Base-by-base conservation (phyloP, 2,888 invertebrate genomes). In the Lamproptera curius region DNA sequence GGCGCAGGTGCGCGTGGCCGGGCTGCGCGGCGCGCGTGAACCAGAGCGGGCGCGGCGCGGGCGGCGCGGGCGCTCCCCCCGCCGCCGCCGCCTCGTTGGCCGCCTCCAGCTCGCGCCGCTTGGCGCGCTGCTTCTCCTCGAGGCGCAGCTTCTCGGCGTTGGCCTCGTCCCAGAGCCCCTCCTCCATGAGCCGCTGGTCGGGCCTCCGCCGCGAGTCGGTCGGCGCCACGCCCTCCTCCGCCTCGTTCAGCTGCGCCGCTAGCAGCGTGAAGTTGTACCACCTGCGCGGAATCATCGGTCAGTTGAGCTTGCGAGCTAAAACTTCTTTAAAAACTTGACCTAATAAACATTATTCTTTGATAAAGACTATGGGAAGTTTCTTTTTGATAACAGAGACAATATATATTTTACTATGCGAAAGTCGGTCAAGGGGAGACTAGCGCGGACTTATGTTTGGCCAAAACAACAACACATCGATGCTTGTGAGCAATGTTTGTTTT, bases 111-210 rank as follows among this genome's bases (percentile, higher is more conserved):
- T 89, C 76, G 55, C 96, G 90, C 42, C 99, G 89, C 55, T 89
- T 91, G 5, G 91, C 88, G 56, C 99, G 90, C 86, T 99, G 99
- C 80, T 98, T 98, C 78, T 99, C 99, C 81, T 99, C 99, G 16
- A 99, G 89, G 1, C 92, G 88, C 61, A 85, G 66, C 63, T 97
- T 96, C 76, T 95, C 95, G 1, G 86, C 73, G 81, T 98, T 98
- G 50, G 97, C 97, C 55, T 94, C 95, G 67, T 97, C 95, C 95
- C 97, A 97, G 45, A 90, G 88, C 2, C 97, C 97, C 53, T 95
- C 91, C 82, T 99, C 98, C 99, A 99, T 99, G 61, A 97, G 90
- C 42, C 99, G 91, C 87, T 99, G 99, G 90, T 99, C 99, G 50
- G 99, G 99, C 47, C 99, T 90, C 43, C 90, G 81, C 23, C 98